phyloP scores from a whole-genome alignment of 2,888 invertebrate species.

The Trilocha varians region DNA sequence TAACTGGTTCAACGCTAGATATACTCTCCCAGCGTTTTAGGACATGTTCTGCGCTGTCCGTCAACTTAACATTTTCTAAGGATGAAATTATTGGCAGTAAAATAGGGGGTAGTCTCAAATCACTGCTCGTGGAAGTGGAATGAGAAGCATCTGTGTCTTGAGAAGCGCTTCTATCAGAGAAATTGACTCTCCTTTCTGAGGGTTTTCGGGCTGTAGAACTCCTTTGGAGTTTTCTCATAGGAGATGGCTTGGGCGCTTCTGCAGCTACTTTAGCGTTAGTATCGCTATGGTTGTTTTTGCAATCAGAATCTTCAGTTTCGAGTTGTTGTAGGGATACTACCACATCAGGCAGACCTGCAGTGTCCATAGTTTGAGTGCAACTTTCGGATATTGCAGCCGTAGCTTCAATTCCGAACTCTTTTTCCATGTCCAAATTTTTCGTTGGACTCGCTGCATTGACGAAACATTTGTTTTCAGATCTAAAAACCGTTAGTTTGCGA shows the following conservation, averaged over 20 bases:
- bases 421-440: slow-evolving; percentile 42
- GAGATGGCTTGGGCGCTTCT: slow-evolving; percentile 30
- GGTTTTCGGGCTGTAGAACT: slow-evolving; percentile 60
- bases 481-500: slow-evolving; percentile 18
- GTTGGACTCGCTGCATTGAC: slow-evolving; percentile 35
- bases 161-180: slow-evolving; percentile 71
- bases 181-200: slow-evolving; percentile 64
- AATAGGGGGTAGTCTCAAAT: slow-evolving; percentile 80
- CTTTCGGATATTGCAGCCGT: slow-evolving; percentile 26
- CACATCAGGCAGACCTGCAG: slow-evolving; percentile 39
- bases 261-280: slow-evolving; percentile 26
- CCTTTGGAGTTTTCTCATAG: slow-evolving; percentile 47
- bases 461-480: slow-evolving; percentile 78
- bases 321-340: slow-evolving; percentile 39
- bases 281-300: slow-evolving; percentile 38
- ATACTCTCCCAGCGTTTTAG: slow-evolving; percentile 75
- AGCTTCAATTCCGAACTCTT: slow-evolving; percentile 43
- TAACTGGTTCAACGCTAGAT: slow-evolving; percentile 80
- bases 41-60: slow-evolving; percentile 51
- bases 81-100: slow-evolving; percentile 79
- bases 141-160: slow-evolving; percentile 76
- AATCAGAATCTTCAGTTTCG: slow-evolving; percentile 45
- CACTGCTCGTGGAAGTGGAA: slow-evolving; percentile 74
- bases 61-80: slow-evolving; percentile 67
- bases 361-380: slow-evolving; percentile 35